A percentile compares a stretch with the other conserved stretches of the same genome.
These are phyloP conservation scores for Drosophila yooni DNA, from an alignment of 2,888 invertebrate species.

Conservation along the genomic window DNA sequence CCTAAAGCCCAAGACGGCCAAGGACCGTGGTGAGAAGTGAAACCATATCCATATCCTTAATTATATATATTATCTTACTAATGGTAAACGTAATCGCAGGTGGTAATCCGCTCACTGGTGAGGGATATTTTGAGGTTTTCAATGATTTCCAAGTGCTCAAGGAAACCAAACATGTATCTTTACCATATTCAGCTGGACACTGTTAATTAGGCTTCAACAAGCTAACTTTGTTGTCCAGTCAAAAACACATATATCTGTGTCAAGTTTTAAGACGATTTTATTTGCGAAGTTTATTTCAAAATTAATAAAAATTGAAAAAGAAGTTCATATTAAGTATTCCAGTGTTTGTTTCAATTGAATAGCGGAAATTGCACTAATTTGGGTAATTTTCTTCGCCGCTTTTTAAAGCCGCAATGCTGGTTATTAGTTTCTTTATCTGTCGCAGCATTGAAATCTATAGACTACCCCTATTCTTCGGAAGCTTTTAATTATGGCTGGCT, in stretches of 20 bases:
- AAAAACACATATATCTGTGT: background rate
- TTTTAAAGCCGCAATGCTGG: slow-evolving; percentile 3
- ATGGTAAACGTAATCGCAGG: slow-evolving; percentile 5
- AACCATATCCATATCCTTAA: background rate
- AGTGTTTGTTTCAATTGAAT: background rate
- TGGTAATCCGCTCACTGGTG: slow-evolving; percentile 49
- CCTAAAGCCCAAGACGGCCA: slow-evolving; percentile 42
- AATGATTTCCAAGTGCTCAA: slow-evolving; percentile 26
- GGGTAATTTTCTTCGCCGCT: background rate
- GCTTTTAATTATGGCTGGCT: slow-evolving; percentile 73
- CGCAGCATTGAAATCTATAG: background rate
- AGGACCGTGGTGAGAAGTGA: slow-evolving; percentile 27
- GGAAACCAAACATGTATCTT: background rate
- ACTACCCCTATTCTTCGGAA: slow-evolving; percentile 5
- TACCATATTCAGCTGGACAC: slow-evolving; percentile 1
- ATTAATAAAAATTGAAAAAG: background rate
- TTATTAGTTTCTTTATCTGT: slow-evolving; percentile 26
- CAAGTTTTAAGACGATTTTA: background rate
- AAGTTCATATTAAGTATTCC: background rate
- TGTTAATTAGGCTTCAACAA: background rate
- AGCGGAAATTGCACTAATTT: background rate
- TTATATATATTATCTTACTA: background rate
- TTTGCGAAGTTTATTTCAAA: background rate
- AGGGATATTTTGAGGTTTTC: slow-evolving; percentile 33
- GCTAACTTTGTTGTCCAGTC: background rate